Evolutionary conservation across 1,140 invertebrate genomes (phyloP), one percentile per base, ranked within the genome.

Genomic region (Hyles euphorbiae): DNA sequence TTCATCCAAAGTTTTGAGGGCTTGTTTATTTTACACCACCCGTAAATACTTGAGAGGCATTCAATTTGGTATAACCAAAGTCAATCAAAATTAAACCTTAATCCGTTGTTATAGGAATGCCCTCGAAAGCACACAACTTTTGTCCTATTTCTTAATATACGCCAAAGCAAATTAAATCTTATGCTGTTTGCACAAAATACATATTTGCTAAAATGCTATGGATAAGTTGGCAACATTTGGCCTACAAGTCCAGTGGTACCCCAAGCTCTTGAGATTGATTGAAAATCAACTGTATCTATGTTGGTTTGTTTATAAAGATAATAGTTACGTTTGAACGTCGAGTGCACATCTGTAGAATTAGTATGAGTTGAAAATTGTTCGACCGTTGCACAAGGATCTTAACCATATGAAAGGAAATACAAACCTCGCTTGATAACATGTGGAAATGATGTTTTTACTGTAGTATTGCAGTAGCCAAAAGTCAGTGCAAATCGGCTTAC

Each of bases 221-320:
- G 1, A 8, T 40, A 40, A 40, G 36, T 40, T 68, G 58, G 60
- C 67, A 83, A 76, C 81, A 81, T 80, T 83, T 81, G 81, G 74
- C 68, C 59, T 58, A 64, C 59, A 65, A 64, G 50, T 47, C 53
- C 53, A 57, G 33, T 47, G 57, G 55, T n/a, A 22, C 66, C 64
- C 56, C 58, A 45, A 51, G 61, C 65, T 74, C 82, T 83, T 70
- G 70, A 85, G 65, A 60, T 74, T 81, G 78, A 85, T 85, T 80
- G 80, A 78, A 83, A 82, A 81, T 72, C 72, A 70, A 71, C 75
- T 67, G 65, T 61, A 74, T 63, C 70, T 68, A 77, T 80, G 76
- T 81, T 53, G 72, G 71, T 82, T 76, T 81, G 77, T 78, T 81
- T 81, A 69, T 74, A 62, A 56, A 77, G 72, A 82, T 76, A 85